Percentiles rank a stretch among this genome's conserved stretches.
phyloP scores from a whole-genome alignment of 2,888 invertebrate genomes.

The Acanthopleura granulata region DNA sequence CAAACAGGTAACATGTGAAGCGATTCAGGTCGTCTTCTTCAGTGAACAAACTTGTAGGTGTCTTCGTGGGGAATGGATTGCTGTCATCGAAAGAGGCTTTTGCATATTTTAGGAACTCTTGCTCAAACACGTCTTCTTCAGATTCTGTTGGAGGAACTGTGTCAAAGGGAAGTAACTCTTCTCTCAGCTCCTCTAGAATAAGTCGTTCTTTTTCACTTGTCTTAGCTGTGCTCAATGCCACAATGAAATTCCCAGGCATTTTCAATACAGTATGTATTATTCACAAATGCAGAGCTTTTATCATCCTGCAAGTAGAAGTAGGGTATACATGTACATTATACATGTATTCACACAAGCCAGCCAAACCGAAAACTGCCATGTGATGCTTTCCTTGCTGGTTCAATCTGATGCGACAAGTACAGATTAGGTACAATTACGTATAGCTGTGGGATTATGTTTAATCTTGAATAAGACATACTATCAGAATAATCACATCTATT shows the following conservation, averaged over 20 bases:
- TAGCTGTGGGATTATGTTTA: too few species aligned
- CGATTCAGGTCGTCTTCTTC: constrained; percentile 39
- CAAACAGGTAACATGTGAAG: constrained; percentile 57
- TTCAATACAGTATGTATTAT: too few species aligned
- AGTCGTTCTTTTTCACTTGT: neutral
- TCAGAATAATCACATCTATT: too few species aligned
- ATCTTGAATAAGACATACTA: too few species aligned
- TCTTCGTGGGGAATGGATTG: constrained; percentile 35
- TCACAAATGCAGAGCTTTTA: too few species aligned
- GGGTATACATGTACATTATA: too few species aligned
- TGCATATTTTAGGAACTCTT: constrained; percentile 22
- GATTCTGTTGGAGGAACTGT: neutral
- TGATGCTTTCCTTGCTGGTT: too few species aligned
- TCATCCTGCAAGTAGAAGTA: too few species aligned
- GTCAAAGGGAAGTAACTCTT: constrained; percentile 9
- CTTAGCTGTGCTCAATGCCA: neutral
- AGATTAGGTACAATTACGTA: too few species aligned
- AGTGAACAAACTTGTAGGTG: constrained; percentile 30
- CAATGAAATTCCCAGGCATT: neutral
- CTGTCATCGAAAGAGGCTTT: constrained; percentile 27
- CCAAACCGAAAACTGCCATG: too few species aligned
- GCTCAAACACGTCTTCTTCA: constrained; percentile 26
- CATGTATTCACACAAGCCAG: too few species aligned
- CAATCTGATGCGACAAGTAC: too few species aligned
- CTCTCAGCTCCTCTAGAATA: neutral